phyloP scores from a whole-genome alignment of 2,888 invertebrate species.

The Tenthredo scrophulariae region DNA sequence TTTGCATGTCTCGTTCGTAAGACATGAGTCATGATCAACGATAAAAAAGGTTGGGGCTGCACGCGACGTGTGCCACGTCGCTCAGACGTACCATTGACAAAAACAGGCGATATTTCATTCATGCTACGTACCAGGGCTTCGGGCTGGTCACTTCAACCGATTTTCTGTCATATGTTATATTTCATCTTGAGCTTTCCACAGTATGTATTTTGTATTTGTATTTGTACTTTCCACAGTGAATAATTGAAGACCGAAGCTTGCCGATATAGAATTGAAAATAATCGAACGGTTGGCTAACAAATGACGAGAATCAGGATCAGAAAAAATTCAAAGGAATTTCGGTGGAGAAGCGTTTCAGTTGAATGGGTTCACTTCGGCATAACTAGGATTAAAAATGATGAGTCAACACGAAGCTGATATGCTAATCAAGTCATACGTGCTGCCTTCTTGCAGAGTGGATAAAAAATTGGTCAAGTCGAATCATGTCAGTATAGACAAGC shows the following conservation, averaged over 20 bases:
- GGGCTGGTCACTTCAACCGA: not conserved
- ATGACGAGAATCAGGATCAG: not conserved
- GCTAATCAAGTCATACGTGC: constrained; percentile 18
- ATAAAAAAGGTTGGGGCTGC: not conserved
- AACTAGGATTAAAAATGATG: constrained; percentile 17
- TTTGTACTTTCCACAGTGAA: no score
- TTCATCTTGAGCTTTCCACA: not conserved
- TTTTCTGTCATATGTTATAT: not conserved
- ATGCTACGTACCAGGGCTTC: not conserved
- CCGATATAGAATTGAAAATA: not conserved
- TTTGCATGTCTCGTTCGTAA: not conserved
- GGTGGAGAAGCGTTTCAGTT: not conserved
- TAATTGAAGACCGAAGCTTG: not conserved
- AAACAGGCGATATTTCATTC: constrained; percentile 23
- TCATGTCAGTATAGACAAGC: constrained; percentile 57
- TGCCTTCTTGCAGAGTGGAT: not conserved
- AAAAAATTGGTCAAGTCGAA: constrained; percentile 47
- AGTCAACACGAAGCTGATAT: constrained; percentile 42
- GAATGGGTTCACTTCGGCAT: not conserved
- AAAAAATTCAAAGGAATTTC: not conserved
- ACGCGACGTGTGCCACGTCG: constrained; percentile 7
- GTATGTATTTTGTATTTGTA: no score
- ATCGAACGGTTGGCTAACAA: constrained; percentile 14
- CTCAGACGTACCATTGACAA: constrained; percentile 35
- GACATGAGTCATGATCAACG: constrained; percentile 8